Base-by-base conservation (phyloP, 2,797 vertebrate species). In the Xerus rutilus region DNA sequence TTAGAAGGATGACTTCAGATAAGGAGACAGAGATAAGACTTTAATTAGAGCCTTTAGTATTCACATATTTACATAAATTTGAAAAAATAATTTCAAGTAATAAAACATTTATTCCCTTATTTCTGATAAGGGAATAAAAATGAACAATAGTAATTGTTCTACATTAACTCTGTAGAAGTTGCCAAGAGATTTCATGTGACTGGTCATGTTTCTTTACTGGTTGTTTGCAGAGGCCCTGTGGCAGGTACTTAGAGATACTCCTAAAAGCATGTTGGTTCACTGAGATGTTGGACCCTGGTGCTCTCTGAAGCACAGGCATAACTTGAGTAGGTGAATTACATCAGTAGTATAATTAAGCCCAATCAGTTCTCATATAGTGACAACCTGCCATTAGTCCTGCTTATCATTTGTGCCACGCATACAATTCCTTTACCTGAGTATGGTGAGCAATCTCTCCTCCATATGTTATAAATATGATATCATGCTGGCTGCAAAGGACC, bases 31-130 rank as follows among this genome's bases (percentile, higher is more conserved):
- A 96, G 86, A 86, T 70, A 96, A 94, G 59, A 93, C 54, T 94
- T 96, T 89, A 95, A 96, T 96, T 88, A 87, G 52, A 87, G 13
- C 62, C 83, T 96, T 96, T 52, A 35, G 25, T 81, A 64, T 89
- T 95, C 78, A 35, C 20, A 52, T 81, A 92, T 93, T 87, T 90
- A 88, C 35, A 62, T 72, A 91, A 85, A 82, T 28, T 54, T 77
- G 45, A 94, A 95, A 52, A 95, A 95, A 39, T 39, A 39, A 39
- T 39, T 39, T 39, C 39, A 39, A 39, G 39, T 39, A 39, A 39
- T 39, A 39, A 39, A 39, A 39, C 39, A 39, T 39, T 39, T 39
- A 39, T 39, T 39, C 39, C 39, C 39, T 39, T 39, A 10, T 52
- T 83, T 91, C 91, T 84, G 83, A 90, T 79, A 47, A 92, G 52